Base-by-base conservation (phyloP, 2,797 vertebrate genomes). In the Eospalax fontanierii region DNA sequence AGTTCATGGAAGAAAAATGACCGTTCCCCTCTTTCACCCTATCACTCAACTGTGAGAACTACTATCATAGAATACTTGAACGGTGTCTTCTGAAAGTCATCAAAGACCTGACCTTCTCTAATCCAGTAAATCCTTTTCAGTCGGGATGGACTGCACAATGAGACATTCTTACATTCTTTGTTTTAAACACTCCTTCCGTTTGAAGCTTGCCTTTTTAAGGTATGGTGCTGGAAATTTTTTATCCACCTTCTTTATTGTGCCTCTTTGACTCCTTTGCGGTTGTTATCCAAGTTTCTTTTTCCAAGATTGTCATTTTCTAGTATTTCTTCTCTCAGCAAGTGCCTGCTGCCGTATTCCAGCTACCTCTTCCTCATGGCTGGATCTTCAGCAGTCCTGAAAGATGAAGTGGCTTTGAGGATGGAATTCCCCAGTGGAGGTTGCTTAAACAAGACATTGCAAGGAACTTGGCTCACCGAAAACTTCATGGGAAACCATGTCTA, bases 201-300 rank as follows among this genome's bases (percentile, higher is more conserved):
- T n/a, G n/a, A 88, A 94, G 33, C 35, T 90, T 86, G 46, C 16
- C 79, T 68, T 78, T 95, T 65, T 33, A 76, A 89, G 35, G 88
- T 16, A 75, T 66, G 19, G 30, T 81, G 15, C 65, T 83, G 22
- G 21, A 76, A 28, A 6, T 61, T 87, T 83, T 46, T 71, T 73
- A 2, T 78, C 8, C 14, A 16, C 26, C 16, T 57, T 30, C 40
- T 18, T 2, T 40, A 19, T 40, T 15, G 33, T 71, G 19, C 12
- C n/a, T 22, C 18, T 59, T 73, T 59, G 6, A 18, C 12, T 12
- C 18, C 38, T 4, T 75, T 65, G 4, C 35, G 40, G 38, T 76
- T 43, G 26, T 88, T 91, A 65, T 68, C 14, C 63, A 85, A 40
- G 4, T 0, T 54, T 86, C 43, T 95, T 93, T 81, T 59, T 63